Evolutionary conservation across 2,797 vertebrate genomes (phyloP).

Genomic region (Rhinophrynus dorsalis): DNA sequence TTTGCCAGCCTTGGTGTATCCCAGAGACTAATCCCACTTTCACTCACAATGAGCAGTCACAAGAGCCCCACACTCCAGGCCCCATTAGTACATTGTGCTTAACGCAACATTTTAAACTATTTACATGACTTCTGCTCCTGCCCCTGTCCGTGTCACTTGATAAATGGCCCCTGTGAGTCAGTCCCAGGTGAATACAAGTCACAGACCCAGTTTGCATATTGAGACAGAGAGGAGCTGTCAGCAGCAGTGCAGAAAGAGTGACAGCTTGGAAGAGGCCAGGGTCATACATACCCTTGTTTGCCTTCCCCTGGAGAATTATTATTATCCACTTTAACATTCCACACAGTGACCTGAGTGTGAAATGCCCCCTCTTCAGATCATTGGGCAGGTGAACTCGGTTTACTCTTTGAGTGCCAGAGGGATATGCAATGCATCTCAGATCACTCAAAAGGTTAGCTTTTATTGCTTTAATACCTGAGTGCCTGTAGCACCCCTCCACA

Average conservation of each 20-base stretch:
- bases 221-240: constrained; percentile 33
- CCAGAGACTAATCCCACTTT: too few relatives aligned
- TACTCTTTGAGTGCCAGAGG: too few relatives aligned
- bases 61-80: not conserved
- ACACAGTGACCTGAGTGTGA: constrained; percentile 20
- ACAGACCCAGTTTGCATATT: constrained; percentile 12
- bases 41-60: too few relatives aligned
- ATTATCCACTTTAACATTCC: constrained; percentile 25
- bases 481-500: too few relatives aligned
- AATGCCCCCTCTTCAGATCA: not conserved
- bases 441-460: too few relatives aligned
- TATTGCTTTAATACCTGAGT: not conserved
- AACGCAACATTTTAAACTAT: not conserved
- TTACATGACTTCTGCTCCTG: not conserved
- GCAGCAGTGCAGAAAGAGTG: constrained; percentile 28
- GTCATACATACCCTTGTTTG: constrained; percentile 18
- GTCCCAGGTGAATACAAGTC: constrained; percentile 36
- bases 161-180: constrained; percentile 33
- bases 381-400: not conserved
- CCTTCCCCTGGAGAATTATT: constrained; percentile 1
- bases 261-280: constrained; percentile 36
- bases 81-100: not conserved
- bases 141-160: constrained; percentile 32
- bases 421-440: too few relatives aligned
- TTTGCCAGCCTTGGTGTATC: too few relatives aligned